phyloP scores from a whole-genome alignment of 2,113 vertebrate species.

The Gavia stellata region DNA sequence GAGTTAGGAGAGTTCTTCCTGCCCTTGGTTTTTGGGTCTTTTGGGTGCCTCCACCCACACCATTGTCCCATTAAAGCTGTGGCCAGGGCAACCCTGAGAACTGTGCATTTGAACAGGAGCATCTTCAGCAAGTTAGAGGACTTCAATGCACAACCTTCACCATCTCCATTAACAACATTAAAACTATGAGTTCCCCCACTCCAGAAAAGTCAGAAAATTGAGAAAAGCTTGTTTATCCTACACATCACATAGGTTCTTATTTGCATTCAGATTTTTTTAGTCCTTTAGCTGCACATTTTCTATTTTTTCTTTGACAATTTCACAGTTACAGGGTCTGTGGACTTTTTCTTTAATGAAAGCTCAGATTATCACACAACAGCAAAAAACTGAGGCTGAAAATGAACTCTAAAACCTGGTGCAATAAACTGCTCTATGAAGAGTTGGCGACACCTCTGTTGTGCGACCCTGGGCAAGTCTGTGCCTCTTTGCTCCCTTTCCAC shows the following conservation, averaged over 20 bases:
- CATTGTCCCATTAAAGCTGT: neutral
- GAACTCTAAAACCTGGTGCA: neutral
- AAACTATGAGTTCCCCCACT: neutral
- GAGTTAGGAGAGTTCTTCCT: conserved; percentile 1
- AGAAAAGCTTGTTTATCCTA: neutral
- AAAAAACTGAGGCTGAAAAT: neutral
- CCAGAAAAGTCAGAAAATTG: neutral
- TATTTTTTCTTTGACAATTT: neutral
- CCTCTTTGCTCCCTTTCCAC: conserved; percentile 10
- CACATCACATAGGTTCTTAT: neutral
- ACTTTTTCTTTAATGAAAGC: neutral
- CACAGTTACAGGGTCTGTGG: neutral
- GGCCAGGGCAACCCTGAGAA: conserved; percentile 1
- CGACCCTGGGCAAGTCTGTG: neutral
- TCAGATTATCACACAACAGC: neutral
- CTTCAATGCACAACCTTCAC: neutral
- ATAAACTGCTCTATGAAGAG: neutral
- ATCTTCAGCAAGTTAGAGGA: neutral
- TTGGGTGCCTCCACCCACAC: neutral
- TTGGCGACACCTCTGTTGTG: neutral
- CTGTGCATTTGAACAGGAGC: neutral
- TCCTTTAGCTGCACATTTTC: neutral
- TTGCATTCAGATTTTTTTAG: neutral
- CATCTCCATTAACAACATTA: neutral
- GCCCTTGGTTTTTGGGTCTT: neutral